Evolutionary conservation across 2,797 vertebrate species (phyloP).

Genomic region (Ficedula albicollis): DNA sequence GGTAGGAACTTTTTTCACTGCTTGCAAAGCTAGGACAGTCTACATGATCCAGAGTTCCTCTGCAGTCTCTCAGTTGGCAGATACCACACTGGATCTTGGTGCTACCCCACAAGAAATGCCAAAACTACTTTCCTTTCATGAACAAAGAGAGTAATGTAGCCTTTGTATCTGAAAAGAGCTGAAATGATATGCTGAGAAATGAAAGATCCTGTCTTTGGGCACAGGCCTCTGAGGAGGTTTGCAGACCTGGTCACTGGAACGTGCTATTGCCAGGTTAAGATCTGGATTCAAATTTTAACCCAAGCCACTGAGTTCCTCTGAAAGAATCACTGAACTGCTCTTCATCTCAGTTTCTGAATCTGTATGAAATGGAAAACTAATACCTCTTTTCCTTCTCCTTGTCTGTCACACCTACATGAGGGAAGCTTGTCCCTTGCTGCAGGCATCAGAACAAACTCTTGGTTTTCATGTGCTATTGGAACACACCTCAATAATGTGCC

Average conservation of each 20-base stretch:
- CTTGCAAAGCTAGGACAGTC: not conserved
- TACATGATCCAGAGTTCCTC: not conserved
- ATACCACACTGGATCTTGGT: not conserved
- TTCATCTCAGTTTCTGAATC: not conserved
- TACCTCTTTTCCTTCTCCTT: not conserved
- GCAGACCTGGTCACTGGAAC: not conserved
- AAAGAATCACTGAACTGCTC: not conserved
- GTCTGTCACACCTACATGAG: not conserved
- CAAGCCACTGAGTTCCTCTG: not conserved
- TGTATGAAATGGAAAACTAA: not conserved
- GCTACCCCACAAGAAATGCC: not conserved
- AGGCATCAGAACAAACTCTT: not conserved
- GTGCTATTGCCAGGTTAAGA: not conserved
- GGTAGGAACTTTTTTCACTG: not conserved
- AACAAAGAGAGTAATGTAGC: not conserved
- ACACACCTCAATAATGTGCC: not conserved
- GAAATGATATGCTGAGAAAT: not conserved
- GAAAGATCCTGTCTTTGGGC: not conserved
- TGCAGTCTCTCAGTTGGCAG: not conserved
- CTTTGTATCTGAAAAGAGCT: not conserved
- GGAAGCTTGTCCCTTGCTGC: not conserved
- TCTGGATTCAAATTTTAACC: not conserved
- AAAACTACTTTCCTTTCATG: not conserved
- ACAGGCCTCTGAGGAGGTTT: not conserved
- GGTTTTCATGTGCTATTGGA: not conserved